These are phyloP conservation scores for Craterocephalus amniculus DNA, from an alignment of 2,797 vertebrate species.

Conservation along the genomic window DNA sequence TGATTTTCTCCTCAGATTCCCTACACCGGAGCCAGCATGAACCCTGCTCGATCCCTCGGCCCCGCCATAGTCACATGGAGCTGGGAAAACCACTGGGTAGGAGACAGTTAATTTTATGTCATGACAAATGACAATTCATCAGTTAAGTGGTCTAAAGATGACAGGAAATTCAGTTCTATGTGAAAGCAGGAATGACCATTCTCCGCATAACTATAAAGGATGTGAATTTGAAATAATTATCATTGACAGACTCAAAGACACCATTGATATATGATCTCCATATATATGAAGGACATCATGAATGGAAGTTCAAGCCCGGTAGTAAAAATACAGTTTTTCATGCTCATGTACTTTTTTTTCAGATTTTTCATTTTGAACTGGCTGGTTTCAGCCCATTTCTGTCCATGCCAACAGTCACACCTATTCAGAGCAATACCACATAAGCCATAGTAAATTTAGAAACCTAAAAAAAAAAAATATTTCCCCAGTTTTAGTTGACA, in stretches of 20 bases:
- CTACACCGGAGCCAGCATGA: constrained; percentile 97
- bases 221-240: not conserved
- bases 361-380: no score
- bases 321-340: no score
- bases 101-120: constrained; percentile 16
- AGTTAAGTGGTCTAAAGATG: not conserved
- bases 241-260: not conserved
- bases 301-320: no score
- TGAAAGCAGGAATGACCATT: not conserved
- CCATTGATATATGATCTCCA: no score
- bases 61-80: constrained; percentile 91
- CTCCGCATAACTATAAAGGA: not conserved
- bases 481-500: no score
- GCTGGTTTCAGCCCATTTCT: no score
- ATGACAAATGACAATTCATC: not conserved
- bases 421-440: no score
- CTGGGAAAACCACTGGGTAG: constrained; percentile 96
- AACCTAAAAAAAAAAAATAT: no score
- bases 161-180: not conserved
- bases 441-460: no score
- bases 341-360: no score
- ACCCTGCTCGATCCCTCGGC: constrained; percentile 95
- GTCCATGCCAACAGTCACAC: no score
- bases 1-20: constrained; percentile 85
- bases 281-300: no score